phyloP scores from a whole-genome alignment of 2,888 invertebrate genomes.

The Aporophyla nigra region DNA sequence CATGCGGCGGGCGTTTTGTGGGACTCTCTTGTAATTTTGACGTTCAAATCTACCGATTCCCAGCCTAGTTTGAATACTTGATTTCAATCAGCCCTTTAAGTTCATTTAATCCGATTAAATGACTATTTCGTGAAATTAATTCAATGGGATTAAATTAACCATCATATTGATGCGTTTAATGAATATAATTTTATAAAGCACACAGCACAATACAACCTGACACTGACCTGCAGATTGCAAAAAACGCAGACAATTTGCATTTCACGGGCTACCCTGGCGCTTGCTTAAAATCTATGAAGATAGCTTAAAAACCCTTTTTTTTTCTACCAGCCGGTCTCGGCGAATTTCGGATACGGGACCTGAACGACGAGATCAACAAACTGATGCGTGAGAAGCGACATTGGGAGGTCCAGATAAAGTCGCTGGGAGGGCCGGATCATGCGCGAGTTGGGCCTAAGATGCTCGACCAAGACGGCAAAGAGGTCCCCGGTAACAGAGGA shows the following conservation, averaged over 20 bases:
- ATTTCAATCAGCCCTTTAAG: background rate
- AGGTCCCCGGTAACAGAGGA: constrained; percentile 99
- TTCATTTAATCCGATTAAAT: no score
- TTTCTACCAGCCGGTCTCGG: constrained; percentile 96
- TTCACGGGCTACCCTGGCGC: no score
- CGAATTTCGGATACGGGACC: constrained; percentile 98
- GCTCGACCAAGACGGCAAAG: constrained; percentile 98
- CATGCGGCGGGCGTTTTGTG: background rate
- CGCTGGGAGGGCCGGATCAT: constrained; percentile 98
- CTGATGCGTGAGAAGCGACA: constrained; percentile 98
- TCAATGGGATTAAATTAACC: no score
- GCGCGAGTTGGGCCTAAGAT: constrained; percentile 97
- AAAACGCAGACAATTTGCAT: no score
- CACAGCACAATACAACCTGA: no score
- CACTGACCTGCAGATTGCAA: no score
- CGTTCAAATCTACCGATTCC: background rate
- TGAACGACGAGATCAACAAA: constrained; percentile 99
- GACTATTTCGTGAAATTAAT: no score
- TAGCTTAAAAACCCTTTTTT: constrained; percentile 2
- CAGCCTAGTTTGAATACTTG: background rate
- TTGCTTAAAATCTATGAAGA: background rate
- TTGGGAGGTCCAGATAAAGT: constrained; percentile 99
- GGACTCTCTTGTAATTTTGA: background rate
- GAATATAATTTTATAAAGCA: no score
- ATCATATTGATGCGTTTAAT: no score